phyloP scores from a whole-genome alignment of 2,888 invertebrate species.

The Coelogynopora nodosa region DNA sequence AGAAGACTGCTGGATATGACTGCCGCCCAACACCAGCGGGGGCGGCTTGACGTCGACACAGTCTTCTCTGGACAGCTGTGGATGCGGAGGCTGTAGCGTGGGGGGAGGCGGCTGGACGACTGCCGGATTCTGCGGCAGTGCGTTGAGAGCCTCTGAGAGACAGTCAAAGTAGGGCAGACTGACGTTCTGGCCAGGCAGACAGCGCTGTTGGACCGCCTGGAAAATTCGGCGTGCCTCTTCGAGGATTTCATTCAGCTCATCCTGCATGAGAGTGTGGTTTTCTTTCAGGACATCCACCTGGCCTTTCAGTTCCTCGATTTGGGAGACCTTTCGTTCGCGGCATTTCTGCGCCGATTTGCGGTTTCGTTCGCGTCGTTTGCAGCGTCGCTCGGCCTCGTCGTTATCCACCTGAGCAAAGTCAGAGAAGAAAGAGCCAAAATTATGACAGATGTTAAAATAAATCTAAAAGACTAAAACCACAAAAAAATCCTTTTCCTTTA shows the following conservation, averaged over 20 bases:
- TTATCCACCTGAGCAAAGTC: slow-evolving; percentile 36
- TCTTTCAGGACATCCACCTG: slow-evolving; percentile 21
- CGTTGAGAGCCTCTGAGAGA: not conserved
- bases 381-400: slow-evolving; percentile 33
- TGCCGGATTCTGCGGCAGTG: too few species aligned
- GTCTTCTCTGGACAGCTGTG: not conserved
- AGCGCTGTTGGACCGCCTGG: slow-evolving; percentile 3
- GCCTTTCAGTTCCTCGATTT: slow-evolving; percentile 24
- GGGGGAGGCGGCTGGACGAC: not conserved
- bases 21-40: not conserved
- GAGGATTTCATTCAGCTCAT: not conserved
- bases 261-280: not conserved
- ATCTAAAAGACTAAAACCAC: too few species aligned
- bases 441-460: too few species aligned
- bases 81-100: not conserved
- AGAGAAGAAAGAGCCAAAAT: not conserved
- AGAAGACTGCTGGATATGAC: not conserved
- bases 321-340: slow-evolving; percentile 33
- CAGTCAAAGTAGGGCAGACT: not conserved
- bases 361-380: slow-evolving; percentile 34
- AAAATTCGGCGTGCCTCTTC: not conserved
- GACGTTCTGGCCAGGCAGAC: not conserved
- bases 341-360: slow-evolving; percentile 29
- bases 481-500: too few species aligned
- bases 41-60: not conserved